Conservation (phyloP, 2,888 invertebrate genomes). For the Euproctis similis region DNA sequence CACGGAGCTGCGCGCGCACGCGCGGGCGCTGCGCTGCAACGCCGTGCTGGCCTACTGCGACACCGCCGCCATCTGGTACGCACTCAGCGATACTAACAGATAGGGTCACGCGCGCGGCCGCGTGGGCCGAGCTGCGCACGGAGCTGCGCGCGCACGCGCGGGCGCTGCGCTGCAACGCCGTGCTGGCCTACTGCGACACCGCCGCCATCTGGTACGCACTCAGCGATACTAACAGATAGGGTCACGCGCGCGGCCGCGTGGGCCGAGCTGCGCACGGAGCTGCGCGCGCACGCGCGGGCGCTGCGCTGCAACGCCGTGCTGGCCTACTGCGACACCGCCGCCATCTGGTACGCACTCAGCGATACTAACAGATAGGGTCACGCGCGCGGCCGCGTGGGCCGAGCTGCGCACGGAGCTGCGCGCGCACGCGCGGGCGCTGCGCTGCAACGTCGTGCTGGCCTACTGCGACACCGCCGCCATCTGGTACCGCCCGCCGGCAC, state of each 20-base stretch:
- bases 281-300: constrained; percentile 93
- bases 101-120: too few relatives aligned
- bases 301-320: constrained; percentile 95
- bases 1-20: constrained; percentile 96
- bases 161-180: constrained; percentile 94
- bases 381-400: constrained; percentile 97
- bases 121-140: constrained; percentile 98
- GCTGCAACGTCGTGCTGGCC: constrained; percentile 95
- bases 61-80: constrained; percentile 91
- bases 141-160: constrained; percentile 96
- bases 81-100: too few relatives aligned
- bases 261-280: constrained; percentile 96
- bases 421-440: constrained; percentile 92
- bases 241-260: constrained; percentile 99
- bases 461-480: constrained; percentile 95
- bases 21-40: constrained; percentile 92
- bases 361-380: too few relatives aligned
- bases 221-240: too few relatives aligned
- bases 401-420: constrained; percentile 96
- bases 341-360: constrained; percentile 97
- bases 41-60: constrained; percentile 96
- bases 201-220: constrained; percentile 93
- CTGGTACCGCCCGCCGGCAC: too few relatives aligned
- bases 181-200: constrained; percentile 94
- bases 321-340: constrained; percentile 93